Evolutionary conservation across 2,113 vertebrate genomes (phyloP).

Genomic region (Rhipidura dahli): DNA sequence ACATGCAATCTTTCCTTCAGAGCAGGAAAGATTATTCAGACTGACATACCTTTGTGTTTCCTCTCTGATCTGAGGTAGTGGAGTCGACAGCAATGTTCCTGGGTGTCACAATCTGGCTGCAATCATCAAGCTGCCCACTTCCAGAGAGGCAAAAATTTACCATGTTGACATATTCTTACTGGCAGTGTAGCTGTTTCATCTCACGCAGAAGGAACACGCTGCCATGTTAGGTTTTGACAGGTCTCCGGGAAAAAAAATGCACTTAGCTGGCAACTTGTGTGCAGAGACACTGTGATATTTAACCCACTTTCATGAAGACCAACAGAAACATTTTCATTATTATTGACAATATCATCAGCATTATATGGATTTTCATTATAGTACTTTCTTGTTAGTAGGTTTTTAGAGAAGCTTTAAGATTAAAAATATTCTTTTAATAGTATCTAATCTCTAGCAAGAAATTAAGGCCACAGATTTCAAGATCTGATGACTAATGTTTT

Average conservation of each 20-base stretch:
- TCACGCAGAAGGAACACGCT: slow-evolving; percentile 1
- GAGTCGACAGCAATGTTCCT: neutral
- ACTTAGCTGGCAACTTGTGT: slow-evolving; percentile 10
- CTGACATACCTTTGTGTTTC: slow-evolving; percentile 15
- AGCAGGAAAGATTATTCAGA: neutral
- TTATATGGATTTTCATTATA: slow-evolving; percentile 27
- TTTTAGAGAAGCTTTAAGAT: slow-evolving; percentile 1
- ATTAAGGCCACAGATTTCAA: neutral
- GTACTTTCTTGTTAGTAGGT: slow-evolving; percentile 7
- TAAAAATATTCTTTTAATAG: neutral
- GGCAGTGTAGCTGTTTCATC: slow-evolving; percentile 14
- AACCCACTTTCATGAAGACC: slow-evolving; percentile 18
- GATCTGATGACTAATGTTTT: neutral
- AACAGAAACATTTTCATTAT: slow-evolving; percentile 39
- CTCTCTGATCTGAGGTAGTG: neutral
- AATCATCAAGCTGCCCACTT: slow-evolving; percentile 35
- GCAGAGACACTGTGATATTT: neutral
- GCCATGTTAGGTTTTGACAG: neutral
- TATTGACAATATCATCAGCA: slow-evolving; percentile 1
- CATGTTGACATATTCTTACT: slow-evolving; percentile 3
- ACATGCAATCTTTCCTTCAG: slow-evolving; percentile 48
- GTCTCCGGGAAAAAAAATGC: neutral
- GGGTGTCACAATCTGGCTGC: neutral
- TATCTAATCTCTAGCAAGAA: slow-evolving; percentile 15
- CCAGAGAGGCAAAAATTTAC: slow-evolving; percentile 4